phyloP scores from a whole-genome alignment of 2,113 vertebrate species.

The Mungos mungo region DNA sequence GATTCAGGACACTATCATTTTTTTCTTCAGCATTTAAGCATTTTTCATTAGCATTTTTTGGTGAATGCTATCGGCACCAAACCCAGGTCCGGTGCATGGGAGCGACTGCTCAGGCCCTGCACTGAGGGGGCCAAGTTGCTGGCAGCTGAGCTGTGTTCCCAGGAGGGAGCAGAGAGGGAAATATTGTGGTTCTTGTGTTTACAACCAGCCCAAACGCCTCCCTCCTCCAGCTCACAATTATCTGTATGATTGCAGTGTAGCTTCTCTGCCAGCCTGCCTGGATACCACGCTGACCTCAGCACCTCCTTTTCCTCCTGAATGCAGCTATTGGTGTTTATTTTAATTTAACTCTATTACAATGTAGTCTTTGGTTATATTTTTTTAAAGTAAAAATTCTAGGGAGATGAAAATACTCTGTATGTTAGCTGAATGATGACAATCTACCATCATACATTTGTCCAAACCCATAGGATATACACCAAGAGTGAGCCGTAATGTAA shows the following conservation, averaged over 20 bases:
- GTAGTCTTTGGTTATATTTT: not conserved
- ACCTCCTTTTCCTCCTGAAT: not conserved
- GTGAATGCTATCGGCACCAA: not conserved
- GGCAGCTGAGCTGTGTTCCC: not conserved
- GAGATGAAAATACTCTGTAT: not conserved
- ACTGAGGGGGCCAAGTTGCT: not conserved
- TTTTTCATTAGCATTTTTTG: no score
- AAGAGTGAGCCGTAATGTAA: not conserved
- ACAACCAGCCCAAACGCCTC: not conserved
- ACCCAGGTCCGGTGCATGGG: fast-evolving
- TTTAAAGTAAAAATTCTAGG: not conserved
- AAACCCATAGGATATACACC: not conserved
- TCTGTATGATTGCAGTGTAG: fast-evolving
- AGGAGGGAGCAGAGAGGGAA: not conserved
- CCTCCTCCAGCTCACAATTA: not conserved
- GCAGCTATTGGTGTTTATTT: not conserved
- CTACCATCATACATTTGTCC: not conserved
- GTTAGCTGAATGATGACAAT: not conserved
- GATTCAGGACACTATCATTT: not conserved
- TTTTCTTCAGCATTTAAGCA: not conserved
- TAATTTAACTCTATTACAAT: not conserved
- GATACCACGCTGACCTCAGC: no score
- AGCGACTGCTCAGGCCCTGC: not conserved
- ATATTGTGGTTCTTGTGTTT: not conserved
- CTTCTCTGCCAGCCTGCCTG: fast-evolving